Evolutionary conservation across 2,888 invertebrate genomes (phyloP).

Genomic region (Clusia tigrina): DNA sequence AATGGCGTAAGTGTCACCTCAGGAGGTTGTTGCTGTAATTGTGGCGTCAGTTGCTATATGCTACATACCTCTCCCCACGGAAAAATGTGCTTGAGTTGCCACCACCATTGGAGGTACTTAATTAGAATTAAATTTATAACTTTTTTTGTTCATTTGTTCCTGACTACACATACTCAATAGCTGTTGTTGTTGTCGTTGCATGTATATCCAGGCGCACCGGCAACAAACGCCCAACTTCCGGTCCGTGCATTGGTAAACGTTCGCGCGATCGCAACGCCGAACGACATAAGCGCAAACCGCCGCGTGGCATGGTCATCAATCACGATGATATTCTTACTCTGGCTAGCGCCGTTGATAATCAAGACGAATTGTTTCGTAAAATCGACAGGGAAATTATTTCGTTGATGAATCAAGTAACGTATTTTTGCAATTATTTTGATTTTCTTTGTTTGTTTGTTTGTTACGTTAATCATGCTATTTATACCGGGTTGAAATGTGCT

Average conservation of each 20-base stretch:
- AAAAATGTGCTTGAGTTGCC: conserved; percentile 83
- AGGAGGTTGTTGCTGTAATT: conserved; percentile 65
- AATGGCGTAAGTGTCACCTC: conserved; percentile 29
- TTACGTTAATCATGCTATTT: too few species aligned
- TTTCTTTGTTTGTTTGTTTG: conserved; percentile 22
- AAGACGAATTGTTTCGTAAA: conserved; percentile 84
- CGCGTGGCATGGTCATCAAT: conserved; percentile 96
- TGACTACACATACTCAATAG: not conserved
- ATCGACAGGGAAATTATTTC: conserved; percentile 94
- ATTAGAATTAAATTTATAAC: conserved; percentile 1
- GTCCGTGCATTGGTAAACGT: conserved; percentile 66
- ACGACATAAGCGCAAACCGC: conserved; percentile 83
- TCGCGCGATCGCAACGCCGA: conserved; percentile 61
- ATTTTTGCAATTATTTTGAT: conserved; percentile 4
- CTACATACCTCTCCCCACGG: conserved; percentile 79
- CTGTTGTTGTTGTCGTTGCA: conserved; percentile 9
- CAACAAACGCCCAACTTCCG: conserved; percentile 80
- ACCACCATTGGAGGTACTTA: conserved; percentile 83
- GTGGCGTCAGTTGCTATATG: conserved; percentile 79
- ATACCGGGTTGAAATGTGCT: too few species aligned
- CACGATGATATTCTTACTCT: conserved; percentile 94
- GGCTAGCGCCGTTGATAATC: conserved; percentile 68
- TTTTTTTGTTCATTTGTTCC: not conserved
- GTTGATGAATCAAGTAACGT: conserved; percentile 92
- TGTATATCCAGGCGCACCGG: conserved; percentile 81